Percentiles rank a stretch among this genome's conserved stretches.
phyloP scores from a whole-genome alignment of 2,888 invertebrate genomes.

The Drosophila kanekoi region DNA sequence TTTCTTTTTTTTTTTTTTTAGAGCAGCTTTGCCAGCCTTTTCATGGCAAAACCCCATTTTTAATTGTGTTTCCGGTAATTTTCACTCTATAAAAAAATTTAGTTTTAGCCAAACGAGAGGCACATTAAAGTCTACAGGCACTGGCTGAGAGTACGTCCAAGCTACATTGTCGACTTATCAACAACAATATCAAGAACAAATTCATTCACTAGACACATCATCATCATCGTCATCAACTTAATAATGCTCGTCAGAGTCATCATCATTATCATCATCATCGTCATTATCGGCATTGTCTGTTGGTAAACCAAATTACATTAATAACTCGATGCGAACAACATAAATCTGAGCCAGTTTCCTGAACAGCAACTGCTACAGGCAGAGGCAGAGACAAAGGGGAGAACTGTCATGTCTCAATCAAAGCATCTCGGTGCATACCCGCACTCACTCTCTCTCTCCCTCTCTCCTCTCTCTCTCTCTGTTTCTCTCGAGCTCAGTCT shows the following conservation, averaged over 20 bases:
- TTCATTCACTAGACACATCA: constrained; percentile 3
- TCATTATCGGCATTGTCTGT: constrained; percentile 47
- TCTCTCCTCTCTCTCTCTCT: background rate
- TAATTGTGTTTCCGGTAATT: constrained; percentile 80
- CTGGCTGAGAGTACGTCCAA: background rate
- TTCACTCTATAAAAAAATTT: constrained; percentile 76
- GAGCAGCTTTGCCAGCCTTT: constrained; percentile 23
- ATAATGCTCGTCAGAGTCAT: constrained; percentile 2
- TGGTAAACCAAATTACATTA: constrained; percentile 74
- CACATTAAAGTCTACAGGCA: constrained; percentile 1
- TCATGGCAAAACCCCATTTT: constrained; percentile 49
- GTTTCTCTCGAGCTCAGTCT: background rate
- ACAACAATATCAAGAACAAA: constrained; percentile 11
- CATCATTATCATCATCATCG: constrained; percentile 3
- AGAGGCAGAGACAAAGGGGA: background rate
- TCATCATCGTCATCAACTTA: constrained; percentile 18
- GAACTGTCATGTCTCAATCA: constrained; percentile 66
- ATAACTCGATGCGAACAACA: constrained; percentile 64
- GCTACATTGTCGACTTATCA: constrained; percentile 30
- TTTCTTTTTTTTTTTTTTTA: constrained; percentile 14
- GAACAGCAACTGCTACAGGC: background rate
- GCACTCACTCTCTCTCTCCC: background rate
- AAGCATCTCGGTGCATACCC: constrained; percentile 13
- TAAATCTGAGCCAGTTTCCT: constrained; percentile 49
- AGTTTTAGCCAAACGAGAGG: constrained; percentile 47